These are phyloP conservation scores for Bufo gargarizans DNA, from an alignment of 2,113 vertebrate species.

Conservation along the genomic window DNA sequence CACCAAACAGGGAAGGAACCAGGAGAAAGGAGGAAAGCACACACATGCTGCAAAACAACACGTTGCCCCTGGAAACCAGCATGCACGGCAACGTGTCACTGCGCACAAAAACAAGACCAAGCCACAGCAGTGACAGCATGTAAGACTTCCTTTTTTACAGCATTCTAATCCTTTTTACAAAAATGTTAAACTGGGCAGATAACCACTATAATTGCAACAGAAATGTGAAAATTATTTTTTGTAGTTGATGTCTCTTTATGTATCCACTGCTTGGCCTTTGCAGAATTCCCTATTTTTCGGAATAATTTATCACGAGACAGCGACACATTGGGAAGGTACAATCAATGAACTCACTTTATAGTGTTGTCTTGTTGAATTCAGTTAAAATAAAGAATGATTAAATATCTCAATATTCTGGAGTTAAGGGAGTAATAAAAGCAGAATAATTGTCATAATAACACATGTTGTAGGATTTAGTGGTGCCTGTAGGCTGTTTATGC, in stretches of 20 bases:
- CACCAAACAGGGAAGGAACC: too few relatives aligned
- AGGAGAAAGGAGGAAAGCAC: too few relatives aligned
- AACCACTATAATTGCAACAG: too few relatives aligned
- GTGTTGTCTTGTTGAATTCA: neutral
- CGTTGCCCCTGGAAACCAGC: too few relatives aligned
- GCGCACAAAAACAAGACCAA: too few relatives aligned
- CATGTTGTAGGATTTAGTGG: neutral
- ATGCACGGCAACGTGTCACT: too few relatives aligned
- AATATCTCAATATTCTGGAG: constrained; percentile 9
- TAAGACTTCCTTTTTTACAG: too few relatives aligned
- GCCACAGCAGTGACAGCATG: too few relatives aligned
- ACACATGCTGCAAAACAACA: too few relatives aligned
- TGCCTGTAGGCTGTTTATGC: constrained; percentile 18
- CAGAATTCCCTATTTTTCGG: neutral
- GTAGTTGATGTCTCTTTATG: neutral
- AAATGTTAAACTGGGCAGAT: too few relatives aligned
- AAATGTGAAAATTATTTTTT: neutral
- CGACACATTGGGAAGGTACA: neutral
- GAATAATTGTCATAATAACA: constrained; percentile 14
- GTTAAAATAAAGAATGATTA: neutral
- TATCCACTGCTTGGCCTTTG: too few relatives aligned
- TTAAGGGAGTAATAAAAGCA: neutral
- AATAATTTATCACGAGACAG: neutral
- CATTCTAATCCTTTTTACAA: too few relatives aligned
- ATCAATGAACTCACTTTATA: neutral